Conservation (phyloP, 2,888 invertebrate genomes). For the Macroteleia sp. region DNA sequence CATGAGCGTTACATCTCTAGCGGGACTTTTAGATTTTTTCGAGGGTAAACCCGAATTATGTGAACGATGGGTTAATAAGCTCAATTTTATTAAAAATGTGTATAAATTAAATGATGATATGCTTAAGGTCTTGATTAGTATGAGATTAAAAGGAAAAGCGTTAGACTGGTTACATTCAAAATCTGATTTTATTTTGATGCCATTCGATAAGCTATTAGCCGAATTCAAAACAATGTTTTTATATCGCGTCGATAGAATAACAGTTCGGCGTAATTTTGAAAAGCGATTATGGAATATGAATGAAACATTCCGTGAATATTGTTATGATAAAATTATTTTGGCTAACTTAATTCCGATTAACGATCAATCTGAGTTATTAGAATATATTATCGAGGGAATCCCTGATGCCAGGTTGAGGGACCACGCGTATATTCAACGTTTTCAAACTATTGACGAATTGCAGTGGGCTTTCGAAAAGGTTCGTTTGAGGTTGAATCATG, state of each 20-base stretch:
- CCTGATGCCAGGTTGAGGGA: neutral
- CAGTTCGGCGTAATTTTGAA: conserved; percentile 3
- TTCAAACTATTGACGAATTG: neutral
- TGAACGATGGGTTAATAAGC: neutral
- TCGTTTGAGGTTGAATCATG: neutral
- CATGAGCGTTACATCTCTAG: too few species aligned
- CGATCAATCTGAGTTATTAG: neutral
- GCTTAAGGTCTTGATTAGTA: neutral
- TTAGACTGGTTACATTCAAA: too few species aligned
- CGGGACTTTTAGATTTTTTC: neutral
- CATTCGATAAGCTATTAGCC: too few species aligned
- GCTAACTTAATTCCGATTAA: neutral
- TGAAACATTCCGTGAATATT: conserved; percentile 6
- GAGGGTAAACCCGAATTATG: neutral
- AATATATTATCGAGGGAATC: neutral
- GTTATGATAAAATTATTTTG: conserved; percentile 5
- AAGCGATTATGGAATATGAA: neutral
- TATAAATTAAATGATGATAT: neutral
- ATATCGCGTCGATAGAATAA: too few species aligned
- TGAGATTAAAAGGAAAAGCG: neutral
- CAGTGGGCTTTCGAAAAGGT: neutral
- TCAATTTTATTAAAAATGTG: neutral
- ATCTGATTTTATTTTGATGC: too few species aligned
- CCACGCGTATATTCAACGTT: neutral
- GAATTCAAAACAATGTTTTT: too few species aligned